Percentiles rank a stretch among this genome's conserved stretches.
Conservation (phyloP, 2,888 invertebrate species). For the Ametastegia equiseti region DNA sequence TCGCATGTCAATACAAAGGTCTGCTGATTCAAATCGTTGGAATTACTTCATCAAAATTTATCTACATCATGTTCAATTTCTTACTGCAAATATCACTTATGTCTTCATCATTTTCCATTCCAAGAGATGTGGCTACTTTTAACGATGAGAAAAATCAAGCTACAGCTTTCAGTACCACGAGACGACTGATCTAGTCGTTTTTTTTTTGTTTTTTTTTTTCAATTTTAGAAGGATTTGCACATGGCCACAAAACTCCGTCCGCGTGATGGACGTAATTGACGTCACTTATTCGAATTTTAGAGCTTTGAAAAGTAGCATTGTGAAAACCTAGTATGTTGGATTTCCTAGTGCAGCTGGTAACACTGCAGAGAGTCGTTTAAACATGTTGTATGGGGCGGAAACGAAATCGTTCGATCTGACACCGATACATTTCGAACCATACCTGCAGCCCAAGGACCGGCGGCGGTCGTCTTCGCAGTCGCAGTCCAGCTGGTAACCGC, state of each 20-base stretch:
- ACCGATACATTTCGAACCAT: slow-evolving; percentile 27
- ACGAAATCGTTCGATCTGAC: slow-evolving; percentile 34
- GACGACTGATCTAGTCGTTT: neutral
- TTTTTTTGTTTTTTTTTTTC: neutral
- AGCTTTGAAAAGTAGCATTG: neutral
- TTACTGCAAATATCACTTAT: neutral
- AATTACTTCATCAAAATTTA: neutral
- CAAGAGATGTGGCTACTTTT: too few species aligned
- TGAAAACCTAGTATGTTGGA: neutral
- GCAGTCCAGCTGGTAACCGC: slow-evolving; percentile 71
- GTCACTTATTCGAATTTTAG: neutral
- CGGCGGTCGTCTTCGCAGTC: neutral
- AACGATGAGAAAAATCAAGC: too few species aligned
- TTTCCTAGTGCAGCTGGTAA: slow-evolving; percentile 19
- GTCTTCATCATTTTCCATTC: neutral
- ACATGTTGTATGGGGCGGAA: slow-evolving; percentile 26
- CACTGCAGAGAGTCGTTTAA: neutral
- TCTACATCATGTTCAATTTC: neutral
- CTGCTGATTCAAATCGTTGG: neutral
- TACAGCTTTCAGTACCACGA: too few species aligned
- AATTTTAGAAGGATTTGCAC: neutral
- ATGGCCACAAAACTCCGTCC: neutral
- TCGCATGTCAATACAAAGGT: neutral
- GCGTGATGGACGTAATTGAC: neutral
- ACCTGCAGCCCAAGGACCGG: slow-evolving; percentile 2